phyloP scores from a whole-genome alignment of 2,888 invertebrate genomes.

The Dryomyza anilis region DNA sequence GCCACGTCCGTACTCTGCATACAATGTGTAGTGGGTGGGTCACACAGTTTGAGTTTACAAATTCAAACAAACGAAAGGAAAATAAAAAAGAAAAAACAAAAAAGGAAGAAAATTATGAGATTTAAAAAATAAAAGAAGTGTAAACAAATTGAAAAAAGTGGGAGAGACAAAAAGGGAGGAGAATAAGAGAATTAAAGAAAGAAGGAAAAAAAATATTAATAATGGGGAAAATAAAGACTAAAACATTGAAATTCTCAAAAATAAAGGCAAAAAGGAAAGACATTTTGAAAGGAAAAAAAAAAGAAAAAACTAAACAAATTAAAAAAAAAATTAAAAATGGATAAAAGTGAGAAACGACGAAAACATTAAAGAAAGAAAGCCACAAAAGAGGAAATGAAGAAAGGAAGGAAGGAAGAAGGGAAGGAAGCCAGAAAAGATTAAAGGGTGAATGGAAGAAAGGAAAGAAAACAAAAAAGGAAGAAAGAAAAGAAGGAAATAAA shows the following conservation, averaged over 20 bases:
- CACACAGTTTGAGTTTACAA: too few relatives aligned
- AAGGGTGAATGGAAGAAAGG: background rate
- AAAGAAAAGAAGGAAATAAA: too few relatives aligned
- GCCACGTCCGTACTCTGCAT: conserved; percentile 75
- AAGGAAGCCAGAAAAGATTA: too few relatives aligned
- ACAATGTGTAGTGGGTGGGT: too few relatives aligned
- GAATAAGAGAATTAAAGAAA: background rate
- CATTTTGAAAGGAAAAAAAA: background rate
- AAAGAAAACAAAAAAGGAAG: too few relatives aligned
- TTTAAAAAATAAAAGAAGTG: background rate
- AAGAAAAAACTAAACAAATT: background rate
- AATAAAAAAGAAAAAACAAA: background rate
- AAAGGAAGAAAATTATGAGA: background rate
- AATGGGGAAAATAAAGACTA: too few relatives aligned
- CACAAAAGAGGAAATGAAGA: too few relatives aligned
- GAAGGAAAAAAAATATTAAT: too few relatives aligned
- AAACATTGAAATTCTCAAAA: background rate
- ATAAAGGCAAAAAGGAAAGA: background rate
- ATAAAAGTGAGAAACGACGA: background rate
- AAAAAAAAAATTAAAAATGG: background rate
- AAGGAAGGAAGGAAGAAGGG: too few relatives aligned
- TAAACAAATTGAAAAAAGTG: background rate
- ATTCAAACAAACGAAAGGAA: conserved; percentile 4
- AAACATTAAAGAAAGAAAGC: background rate
- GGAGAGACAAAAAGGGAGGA: background rate